A percentile compares a stretch with the other conserved stretches of the same genome.
phyloP scores from a whole-genome alignment of 2,888 invertebrate genomes.

The Arge pagana region DNA sequence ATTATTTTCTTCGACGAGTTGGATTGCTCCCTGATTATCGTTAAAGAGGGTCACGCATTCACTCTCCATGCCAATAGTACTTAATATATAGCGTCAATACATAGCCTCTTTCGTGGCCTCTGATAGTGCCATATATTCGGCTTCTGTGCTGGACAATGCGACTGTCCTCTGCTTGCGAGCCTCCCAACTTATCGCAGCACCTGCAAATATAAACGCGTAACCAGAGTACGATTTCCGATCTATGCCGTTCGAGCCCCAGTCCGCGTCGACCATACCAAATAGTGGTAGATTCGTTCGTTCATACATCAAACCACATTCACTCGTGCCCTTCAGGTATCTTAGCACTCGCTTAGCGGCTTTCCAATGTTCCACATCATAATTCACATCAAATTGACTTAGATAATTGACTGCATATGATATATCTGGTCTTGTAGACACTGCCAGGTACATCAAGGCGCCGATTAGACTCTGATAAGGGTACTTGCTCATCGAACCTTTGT shows the following conservation, averaged over 20 bases:
- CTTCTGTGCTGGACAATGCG: constrained; percentile 17
- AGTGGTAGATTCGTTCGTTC: constrained; percentile 18
- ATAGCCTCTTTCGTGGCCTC: constrained; percentile 13
- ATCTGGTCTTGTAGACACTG: constrained; percentile 20
- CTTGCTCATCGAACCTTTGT: background rate
- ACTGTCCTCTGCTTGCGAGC: constrained; percentile 21
- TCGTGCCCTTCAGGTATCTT: constrained; percentile 23
- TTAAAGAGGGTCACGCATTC: constrained; percentile 8
- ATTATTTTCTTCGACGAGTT: background rate
- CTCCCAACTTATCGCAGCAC: constrained; percentile 20
- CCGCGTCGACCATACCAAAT: constrained; percentile 21
- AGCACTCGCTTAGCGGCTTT: constrained; percentile 22
- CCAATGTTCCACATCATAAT: constrained; percentile 16
- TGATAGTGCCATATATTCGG: constrained; percentile 16
- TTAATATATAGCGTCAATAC: constrained; percentile 7
- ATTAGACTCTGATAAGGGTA: constrained; percentile 13
- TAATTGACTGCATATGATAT: constrained; percentile 20
- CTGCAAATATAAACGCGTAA: constrained; percentile 19
- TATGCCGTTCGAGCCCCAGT: constrained; percentile 13
- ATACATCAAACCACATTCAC: constrained; percentile 16
- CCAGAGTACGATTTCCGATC: constrained; percentile 17
- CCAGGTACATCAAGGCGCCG: constrained; percentile 23
- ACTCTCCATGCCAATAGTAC: background rate
- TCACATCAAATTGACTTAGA: constrained; percentile 22
- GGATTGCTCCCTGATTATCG: constrained; percentile 12